Conservation (phyloP, 2,113 vertebrate species). For the Zosterops hypoxanthus region DNA sequence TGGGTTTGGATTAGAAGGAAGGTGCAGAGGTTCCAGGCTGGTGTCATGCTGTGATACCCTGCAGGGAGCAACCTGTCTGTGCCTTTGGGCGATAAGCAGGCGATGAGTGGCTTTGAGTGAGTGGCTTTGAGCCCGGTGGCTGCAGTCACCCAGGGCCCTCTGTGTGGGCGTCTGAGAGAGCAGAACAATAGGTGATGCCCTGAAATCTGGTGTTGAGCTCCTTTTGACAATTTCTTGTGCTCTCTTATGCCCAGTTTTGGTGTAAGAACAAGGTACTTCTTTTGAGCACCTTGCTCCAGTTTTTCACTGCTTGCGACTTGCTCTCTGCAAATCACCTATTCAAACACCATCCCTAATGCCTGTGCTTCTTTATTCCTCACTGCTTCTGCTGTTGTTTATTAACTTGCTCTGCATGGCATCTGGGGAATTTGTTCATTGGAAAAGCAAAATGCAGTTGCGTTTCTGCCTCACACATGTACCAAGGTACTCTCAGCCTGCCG, state of each 20-base stretch:
- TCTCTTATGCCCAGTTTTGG: background rate
- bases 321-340: background rate
- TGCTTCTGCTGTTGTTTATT: constrained; percentile 26
- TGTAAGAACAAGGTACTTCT: background rate
- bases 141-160: background rate
- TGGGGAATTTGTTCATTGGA: constrained; percentile 23
- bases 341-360: background rate
- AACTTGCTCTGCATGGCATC: background rate
- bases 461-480: background rate
- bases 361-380: background rate
- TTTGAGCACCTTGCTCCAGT: background rate
- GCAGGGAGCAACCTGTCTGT: background rate
- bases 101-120: background rate
- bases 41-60: background rate
- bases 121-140: accelerated
- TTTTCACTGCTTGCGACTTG: background rate
- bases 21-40: background rate
- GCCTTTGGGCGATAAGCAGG: background rate
- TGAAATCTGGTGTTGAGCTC: background rate
- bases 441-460: background rate
- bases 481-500: background rate
- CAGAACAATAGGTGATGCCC: background rate
- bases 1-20: background rate
- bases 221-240: background rate
- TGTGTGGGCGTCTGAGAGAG: accelerated